phyloP scores from a whole-genome alignment of 1,140 invertebrate genomes.

The Lepidurus packardi region DNA sequence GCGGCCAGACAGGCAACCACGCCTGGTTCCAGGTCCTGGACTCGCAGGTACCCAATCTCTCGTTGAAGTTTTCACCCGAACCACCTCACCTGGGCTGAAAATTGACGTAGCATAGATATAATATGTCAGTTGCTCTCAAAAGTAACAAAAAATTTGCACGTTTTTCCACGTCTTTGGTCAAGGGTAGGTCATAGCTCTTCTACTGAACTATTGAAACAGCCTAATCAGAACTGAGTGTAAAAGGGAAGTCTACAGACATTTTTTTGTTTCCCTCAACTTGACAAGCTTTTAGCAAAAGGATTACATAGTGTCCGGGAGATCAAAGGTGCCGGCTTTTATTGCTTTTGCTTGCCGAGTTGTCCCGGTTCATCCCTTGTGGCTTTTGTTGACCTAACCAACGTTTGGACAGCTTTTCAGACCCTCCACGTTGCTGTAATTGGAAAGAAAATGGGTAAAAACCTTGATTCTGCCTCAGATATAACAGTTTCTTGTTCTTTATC shows the following conservation, averaged over 20 bases:
- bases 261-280: background rate
- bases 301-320: slow-evolving; percentile 4
- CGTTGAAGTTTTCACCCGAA: background rate
- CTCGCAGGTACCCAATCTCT: background rate
- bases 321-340: slow-evolving; percentile 21
- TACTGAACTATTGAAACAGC: background rate
- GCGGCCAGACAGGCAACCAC: background rate
- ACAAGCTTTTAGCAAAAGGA: slow-evolving; percentile 22
- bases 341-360: background rate
- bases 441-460: background rate
- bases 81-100: background rate
- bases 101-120: background rate
- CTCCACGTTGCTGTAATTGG: slow-evolving; percentile 1
- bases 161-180: too few species aligned
- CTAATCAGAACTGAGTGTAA: background rate
- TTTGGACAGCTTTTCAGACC: background rate
- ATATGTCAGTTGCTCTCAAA: too few species aligned
- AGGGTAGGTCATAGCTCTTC: background rate
- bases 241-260: background rate
- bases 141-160: too few species aligned
- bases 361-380: slow-evolving; percentile 5
- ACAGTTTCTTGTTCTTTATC: background rate
- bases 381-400: background rate
- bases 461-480: background rate
- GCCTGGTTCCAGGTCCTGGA: background rate